phyloP scores from a whole-genome alignment of 2,888 invertebrate genomes.

The Phortica magna region DNA sequence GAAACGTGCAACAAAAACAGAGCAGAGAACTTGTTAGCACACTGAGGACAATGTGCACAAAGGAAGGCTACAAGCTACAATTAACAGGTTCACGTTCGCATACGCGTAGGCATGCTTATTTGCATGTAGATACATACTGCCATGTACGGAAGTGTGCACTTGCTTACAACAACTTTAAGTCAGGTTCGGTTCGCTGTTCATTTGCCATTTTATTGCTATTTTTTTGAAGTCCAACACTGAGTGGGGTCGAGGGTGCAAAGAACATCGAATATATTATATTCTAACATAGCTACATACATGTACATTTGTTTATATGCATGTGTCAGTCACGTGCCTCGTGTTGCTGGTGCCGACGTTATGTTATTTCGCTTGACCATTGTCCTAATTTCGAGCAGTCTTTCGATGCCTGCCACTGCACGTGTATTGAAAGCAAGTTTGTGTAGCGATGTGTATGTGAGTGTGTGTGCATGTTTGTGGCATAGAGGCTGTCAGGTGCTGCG shows the following conservation, averaged over 20 bases:
- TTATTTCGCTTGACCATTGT: slow-evolving; percentile 16
- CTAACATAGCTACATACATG: background rate
- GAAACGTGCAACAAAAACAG: slow-evolving; percentile 48
- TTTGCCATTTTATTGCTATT: slow-evolving; percentile 66
- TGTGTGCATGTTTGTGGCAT: slow-evolving; percentile 49
- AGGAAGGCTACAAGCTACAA: background rate
- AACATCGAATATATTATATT: slow-evolving; percentile 31
- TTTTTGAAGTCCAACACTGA: background rate
- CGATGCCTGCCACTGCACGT: background rate
- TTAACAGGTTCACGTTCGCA: background rate
- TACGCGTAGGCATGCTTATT: background rate
- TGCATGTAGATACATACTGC: no score
- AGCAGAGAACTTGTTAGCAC: slow-evolving; percentile 15
- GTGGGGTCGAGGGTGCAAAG: background rate
- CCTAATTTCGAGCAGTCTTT: slow-evolving; percentile 1
- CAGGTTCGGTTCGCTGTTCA: slow-evolving; percentile 69
- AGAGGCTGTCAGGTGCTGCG: no score
- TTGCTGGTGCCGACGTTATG: background rate
- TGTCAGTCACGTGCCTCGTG: slow-evolving; percentile 40
- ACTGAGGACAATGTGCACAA: slow-evolving; percentile 45
- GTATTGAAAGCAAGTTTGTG: slow-evolving; percentile 18
- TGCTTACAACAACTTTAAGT: slow-evolving; percentile 48
- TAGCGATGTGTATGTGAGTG: slow-evolving; percentile 40
- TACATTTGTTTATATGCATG: background rate
- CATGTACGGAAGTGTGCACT: background rate